Conservation (phyloP, 2,113 vertebrate genomes). For the Turdus rufiventris region DNA sequence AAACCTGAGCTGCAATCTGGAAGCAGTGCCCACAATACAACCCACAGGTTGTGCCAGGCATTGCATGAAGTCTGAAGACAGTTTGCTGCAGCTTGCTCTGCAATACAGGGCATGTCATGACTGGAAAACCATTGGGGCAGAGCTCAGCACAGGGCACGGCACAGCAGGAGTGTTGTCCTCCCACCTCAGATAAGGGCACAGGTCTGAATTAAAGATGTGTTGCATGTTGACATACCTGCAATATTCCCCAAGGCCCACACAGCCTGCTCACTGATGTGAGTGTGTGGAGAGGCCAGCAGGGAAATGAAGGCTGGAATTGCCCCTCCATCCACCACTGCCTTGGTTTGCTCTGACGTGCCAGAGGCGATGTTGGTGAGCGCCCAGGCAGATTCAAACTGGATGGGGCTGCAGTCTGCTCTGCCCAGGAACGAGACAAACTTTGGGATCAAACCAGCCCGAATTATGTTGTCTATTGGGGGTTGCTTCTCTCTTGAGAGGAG, state of each 20-base stretch:
- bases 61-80: not conserved
- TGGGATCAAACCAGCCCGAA: conserved; percentile 84
- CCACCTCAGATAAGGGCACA: not conserved
- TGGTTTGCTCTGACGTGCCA: conserved; percentile 87
- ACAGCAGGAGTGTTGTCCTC: not conserved
- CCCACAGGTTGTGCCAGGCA: not conserved
- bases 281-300: conserved; percentile 82
- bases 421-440: conserved; percentile 84
- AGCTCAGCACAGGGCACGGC: not conserved
- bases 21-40: not conserved
- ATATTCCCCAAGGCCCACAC: conserved; percentile 94
- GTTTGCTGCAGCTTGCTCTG: not conserved
- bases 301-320: conserved; percentile 87
- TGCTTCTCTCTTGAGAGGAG: conserved; percentile 92
- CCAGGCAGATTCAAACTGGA: conserved; percentile 95
- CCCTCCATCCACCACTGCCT: conserved; percentile 86
- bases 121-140: not conserved
- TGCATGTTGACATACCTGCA: conserved; percentile 76
- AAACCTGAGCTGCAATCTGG: not conserved
- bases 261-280: conserved; percentile 90
- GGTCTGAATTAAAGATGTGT: not conserved
- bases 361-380: conserved; percentile 93
- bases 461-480: conserved; percentile 87
- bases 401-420: conserved; percentile 80
- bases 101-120: not conserved